Conservation (phyloP, 1,140 invertebrate genomes). For the Polyergus mexicanus region DNA sequence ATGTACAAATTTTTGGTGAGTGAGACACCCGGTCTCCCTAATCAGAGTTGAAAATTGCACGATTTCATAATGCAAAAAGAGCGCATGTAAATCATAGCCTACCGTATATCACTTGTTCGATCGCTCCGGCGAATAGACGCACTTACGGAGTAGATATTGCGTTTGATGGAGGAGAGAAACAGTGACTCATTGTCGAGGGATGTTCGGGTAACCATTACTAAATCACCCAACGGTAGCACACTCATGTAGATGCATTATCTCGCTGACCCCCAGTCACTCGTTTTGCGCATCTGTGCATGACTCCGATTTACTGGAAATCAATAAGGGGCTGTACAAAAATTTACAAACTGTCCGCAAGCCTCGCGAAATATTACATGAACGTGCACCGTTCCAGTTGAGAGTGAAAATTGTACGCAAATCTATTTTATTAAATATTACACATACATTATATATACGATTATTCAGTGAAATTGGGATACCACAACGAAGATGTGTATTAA, state of each 20-base stretch:
- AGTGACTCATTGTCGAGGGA: constrained; percentile 70
- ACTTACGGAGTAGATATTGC: constrained; percentile 36
- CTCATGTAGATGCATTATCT: constrained; percentile 68
- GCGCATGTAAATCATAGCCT: constrained; percentile 32
- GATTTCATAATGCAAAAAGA: background rate
- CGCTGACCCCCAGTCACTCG: constrained; percentile 64
- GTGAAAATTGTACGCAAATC: background rate
- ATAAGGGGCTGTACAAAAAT: constrained; percentile 63
- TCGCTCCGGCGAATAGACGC: constrained; percentile 28
- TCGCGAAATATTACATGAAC: constrained; percentile 31
- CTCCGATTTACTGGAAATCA: constrained; percentile 65
- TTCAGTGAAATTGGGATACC: background rate
- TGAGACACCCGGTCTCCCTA: too few species aligned
- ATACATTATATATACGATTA: constrained; percentile 5
- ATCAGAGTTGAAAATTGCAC: background rate
- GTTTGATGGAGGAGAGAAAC: constrained; percentile 59
- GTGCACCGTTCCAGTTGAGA: background rate
- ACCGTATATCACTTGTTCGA: constrained; percentile 31
- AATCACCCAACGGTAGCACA: constrained; percentile 59
- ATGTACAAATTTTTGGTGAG: too few species aligned
- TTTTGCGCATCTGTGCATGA: constrained; percentile 72
- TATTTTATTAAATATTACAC: constrained; percentile 43
- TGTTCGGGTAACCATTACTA: constrained; percentile 57
- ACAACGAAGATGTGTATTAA: constrained; percentile 3
- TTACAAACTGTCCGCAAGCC: constrained; percentile 16